Evolutionary conservation across 2,797 vertebrate genomes (phyloP), one percentile per base, ranked within the genome.

Genomic region (Petrocephalus schoutedeni): DNA sequence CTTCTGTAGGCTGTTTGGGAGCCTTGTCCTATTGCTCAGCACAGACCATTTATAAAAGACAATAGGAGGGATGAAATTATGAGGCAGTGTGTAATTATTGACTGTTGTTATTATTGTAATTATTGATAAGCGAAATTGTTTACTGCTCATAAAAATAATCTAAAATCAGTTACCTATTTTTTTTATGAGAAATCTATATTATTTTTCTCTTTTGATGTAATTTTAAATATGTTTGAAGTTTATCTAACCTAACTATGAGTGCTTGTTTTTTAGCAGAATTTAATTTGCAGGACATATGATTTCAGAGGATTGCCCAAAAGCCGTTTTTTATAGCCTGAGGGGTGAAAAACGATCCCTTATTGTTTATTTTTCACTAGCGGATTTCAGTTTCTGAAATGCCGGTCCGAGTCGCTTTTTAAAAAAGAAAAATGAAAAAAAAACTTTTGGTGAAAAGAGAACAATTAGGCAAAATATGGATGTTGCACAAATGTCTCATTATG

Each of bases 401-500:
- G 51, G 14, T 84, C 58, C 21, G 7, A 51, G 54, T 8, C 23
- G 2, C n/a, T 36, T 49, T 87, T 57, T 82, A 89, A 56, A 71
- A 89, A 90, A 90, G 85, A 74, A 87, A 64, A 88, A 28, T 1
- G n/a, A 89, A 89, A 86, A 89, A 90, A 89, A 86, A 90, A 90
- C 87, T 89, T 88, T 87, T 41, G 12, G 3, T 16, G 23, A 80
- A 19, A 16, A 80, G 41, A 49, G 12, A 49, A 59, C 59, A n/a
- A 6, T 49, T 19, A 82, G 87, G 89, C 86, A 89, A 91, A 93
- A 89, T 89, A 88, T 71, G 88, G 84, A 90, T 90, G 90, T 92
- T 92, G 90, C 84, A 85, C 87, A 91, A 90, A 90, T 92, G 90
- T 90, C 89, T 92, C 91, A 92, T 92, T 92, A 91, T 86, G 90